A percentile compares a stretch with the other conserved stretches of the same genome.
phyloP scores from a whole-genome alignment of 2,797 vertebrate genomes.

The Morelia viridis region DNA sequence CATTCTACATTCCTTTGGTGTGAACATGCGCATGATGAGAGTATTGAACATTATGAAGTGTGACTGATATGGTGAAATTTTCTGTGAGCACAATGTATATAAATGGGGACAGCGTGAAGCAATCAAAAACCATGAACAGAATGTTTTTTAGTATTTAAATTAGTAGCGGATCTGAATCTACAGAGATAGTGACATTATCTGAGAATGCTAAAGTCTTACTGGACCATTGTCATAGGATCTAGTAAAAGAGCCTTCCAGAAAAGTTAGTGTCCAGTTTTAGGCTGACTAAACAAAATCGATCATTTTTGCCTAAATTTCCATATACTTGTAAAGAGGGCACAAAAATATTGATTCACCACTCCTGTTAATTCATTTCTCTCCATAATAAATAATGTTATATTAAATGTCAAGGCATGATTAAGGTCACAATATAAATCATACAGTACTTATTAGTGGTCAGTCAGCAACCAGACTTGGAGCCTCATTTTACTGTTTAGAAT shows the following conservation, averaged over 20 bases:
- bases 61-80: background rate
- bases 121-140: background rate
- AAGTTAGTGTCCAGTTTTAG: background rate
- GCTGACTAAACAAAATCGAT: background rate
- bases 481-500: background rate
- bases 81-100: background rate
- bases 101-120: conserved; percentile 9
- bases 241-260: background rate
- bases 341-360: background rate
- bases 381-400: background rate
- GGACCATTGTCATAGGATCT: too few relatives aligned
- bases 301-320: background rate
- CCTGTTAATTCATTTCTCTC: background rate
- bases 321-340: background rate
- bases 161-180: background rate
- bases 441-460: background rate
- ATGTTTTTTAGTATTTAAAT: background rate
- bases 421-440: background rate
- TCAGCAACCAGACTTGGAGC: background rate
- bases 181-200: background rate
- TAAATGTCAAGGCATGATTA: background rate
- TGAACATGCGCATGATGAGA: background rate
- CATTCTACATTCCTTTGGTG: conserved; percentile 1
- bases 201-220: background rate
- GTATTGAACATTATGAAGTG: background rate